Evolutionary conservation across 30 jellyfish, hydroid and myxozoan species (phyloP).

Genomic region (Rhopilema esculentum): DNA sequence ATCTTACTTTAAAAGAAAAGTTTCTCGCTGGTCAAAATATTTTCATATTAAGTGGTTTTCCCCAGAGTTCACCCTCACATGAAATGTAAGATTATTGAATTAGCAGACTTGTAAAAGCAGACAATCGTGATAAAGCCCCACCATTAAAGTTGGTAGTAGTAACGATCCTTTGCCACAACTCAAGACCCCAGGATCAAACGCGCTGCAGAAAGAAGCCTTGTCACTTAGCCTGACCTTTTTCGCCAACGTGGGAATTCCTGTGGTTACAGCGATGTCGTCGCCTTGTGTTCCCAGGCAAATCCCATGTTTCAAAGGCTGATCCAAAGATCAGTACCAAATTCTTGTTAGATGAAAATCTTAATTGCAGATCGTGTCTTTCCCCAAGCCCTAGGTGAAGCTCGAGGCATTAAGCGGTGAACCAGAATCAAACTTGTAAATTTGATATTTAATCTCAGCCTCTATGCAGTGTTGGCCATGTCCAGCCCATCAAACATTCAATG

Average conservation of each 20-base stretch:
- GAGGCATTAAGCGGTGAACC: slow-evolving; percentile 50
- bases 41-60: no score
- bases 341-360: slow-evolving; percentile 10
- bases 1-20: no score
- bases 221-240: background rate
- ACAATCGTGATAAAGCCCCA: no score
- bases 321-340: slow-evolving; percentile 18
- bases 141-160: no score
- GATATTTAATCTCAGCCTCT: slow-evolving; percentile 11
- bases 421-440: slow-evolving; percentile 7
- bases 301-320: slow-evolving; percentile 2
- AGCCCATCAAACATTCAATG: slow-evolving; percentile 35
- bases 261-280: slow-evolving; percentile 27
- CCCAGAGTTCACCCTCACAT: no score
- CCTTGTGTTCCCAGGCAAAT: slow-evolving; percentile 25
- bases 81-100: no score
- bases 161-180: background rate
- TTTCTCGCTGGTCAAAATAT: no score
- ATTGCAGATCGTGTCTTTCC: slow-evolving; percentile 26
- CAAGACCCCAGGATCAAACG: background rate
- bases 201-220: background rate
- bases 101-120: no score
- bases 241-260: slow-evolving; percentile 14
- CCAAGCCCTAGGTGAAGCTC: slow-evolving; percentile 18
- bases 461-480: slow-evolving; percentile 28